These are phyloP conservation scores for Abscondita cerata DNA, from an alignment of 2,888 invertebrate genomes.

Conservation along the genomic window DNA sequence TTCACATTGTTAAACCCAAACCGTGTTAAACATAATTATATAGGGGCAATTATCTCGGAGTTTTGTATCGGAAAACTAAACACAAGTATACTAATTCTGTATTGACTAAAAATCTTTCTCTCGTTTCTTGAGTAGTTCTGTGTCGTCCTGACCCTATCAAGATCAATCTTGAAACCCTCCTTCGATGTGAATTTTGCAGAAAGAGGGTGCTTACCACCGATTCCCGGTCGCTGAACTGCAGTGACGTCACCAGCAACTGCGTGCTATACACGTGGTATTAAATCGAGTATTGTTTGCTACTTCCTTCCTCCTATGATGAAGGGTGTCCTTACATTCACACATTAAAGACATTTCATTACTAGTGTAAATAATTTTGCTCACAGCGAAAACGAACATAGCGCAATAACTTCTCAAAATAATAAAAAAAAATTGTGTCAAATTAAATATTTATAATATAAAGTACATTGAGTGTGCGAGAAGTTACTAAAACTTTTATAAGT, in stretches of 20 bases:
- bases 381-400: too few relatives aligned
- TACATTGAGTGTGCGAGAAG: neutral
- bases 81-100: conserved; percentile 19
- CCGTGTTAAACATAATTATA: too few relatives aligned
- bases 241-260: conserved; percentile 36
- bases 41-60: too few relatives aligned
- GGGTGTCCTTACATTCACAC: conserved; percentile 8
- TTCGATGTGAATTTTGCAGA: conserved; percentile 30
- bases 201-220: conserved; percentile 35
- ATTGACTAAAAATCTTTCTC: conserved; percentile 16
- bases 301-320: conserved; percentile 18
- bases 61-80: neutral
- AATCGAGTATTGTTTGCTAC: conserved; percentile 26
- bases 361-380: neutral
- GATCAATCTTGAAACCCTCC: conserved; percentile 29
- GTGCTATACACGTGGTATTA: conserved; percentile 31
- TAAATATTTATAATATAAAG: conserved; percentile 1
- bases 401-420: neutral
- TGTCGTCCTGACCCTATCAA: conserved; percentile 27
- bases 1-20: too few relatives aligned
- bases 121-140: conserved; percentile 17
- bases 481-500: conserved; percentile 5
- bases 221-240: conserved; percentile 39
- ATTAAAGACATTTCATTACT: neutral
- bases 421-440: neutral